Base-by-base conservation (phyloP, 2,113 vertebrate genomes). In the Ammospiza caudacuta region DNA sequence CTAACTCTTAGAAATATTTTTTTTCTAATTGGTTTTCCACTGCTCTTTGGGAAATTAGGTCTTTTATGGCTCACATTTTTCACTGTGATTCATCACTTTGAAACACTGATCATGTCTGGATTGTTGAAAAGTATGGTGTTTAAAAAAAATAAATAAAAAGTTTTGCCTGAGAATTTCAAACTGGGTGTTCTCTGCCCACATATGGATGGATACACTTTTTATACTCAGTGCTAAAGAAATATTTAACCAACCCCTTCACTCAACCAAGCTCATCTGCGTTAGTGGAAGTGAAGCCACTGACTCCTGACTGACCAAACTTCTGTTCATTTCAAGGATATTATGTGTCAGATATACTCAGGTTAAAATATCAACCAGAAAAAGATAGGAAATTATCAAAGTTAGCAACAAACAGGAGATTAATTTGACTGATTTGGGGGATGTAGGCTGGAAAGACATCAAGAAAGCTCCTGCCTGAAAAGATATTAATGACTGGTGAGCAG, bases 131-230 rank as follows among this genome's bases (percentile, higher is more conserved):
- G 17, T 17, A 17, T 43, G 19, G 12, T 75, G 57, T 96, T 92
- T 85, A 31, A 77, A 70, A 87, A 59, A 75, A 52, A 59, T 15
- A n/a, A 43, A 61, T 5, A 43, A 29, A 29, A 94, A 8, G 8
- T 58, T 93, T 87, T 93, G n/a, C 39, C 51, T 14, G 14, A 96
- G 64, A 95, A 93, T 84, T n/a, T 96, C 87, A 92, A 54, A 55
- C 47, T 87, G 87, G 67, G 63, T 97, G 75, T 94, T 94, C 84
- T 92, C 85, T 91, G 76, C 49, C 63, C 83, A 78, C 91, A 57
- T 57, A 68, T 82, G 62, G 29, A 94, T 80, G 85, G 49, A 82
- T 59, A 49, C 11, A 76, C 51, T 55, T 55, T 77, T 59, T 52
- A 68, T 37, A 68, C 8, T 49, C 37, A 49, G 11, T 62, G 31